Evolutionary conservation across 2,888 invertebrate species (phyloP), one percentile per base, ranked within the genome.

Genomic region (Hypselothyrea guttata): DNA sequence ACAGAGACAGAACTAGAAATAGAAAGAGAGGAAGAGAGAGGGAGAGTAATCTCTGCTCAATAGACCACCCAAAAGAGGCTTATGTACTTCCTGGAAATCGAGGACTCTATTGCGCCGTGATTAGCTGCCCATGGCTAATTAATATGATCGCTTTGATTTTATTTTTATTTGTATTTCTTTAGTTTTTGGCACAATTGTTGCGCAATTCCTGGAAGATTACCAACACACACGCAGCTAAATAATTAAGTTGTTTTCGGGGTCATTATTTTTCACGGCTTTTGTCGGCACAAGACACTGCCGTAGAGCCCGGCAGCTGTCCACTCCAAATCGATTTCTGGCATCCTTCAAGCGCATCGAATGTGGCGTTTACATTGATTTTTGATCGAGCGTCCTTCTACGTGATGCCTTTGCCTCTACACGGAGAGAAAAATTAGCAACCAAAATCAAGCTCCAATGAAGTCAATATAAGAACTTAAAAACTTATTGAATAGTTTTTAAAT

Each of bases 221-320:
- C 13, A 46, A 30, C 44, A 12, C 22, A 37, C 48, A 11, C 22
- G 5, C 22, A 22, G 8, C 9, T 57, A 75, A 75, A 82, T 82
- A 78, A 78, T 78, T 78, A 78, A 73, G 82, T 73, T 78, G 82
- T 78, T 78, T 75, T 75, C 57, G 73, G 73, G 65, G 60, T 73
- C 75, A 78, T 82, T 78, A 78, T 78, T 78, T 75, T 78, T 78
- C 78, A 78, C 78, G 82, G 82, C 78, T 82, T 78, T 78, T 78
- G 77, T 77, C 76, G 73, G 86, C 84, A 84, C 78, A 84, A 79
- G 86, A 75, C 86, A 84, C 75, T 68, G 72, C 27, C 34, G 8
- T 7, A 30, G 16, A 8, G 33, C 22, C 7, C 12, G 49, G 55
- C 69, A 61, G 66, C 81, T 77, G 76, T 65, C 61, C 76, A 81